A percentile compares a stretch with the other conserved stretches of the same genome.
Conservation (phyloP, 2,113 vertebrate species). For the Pavo muticus region DNA sequence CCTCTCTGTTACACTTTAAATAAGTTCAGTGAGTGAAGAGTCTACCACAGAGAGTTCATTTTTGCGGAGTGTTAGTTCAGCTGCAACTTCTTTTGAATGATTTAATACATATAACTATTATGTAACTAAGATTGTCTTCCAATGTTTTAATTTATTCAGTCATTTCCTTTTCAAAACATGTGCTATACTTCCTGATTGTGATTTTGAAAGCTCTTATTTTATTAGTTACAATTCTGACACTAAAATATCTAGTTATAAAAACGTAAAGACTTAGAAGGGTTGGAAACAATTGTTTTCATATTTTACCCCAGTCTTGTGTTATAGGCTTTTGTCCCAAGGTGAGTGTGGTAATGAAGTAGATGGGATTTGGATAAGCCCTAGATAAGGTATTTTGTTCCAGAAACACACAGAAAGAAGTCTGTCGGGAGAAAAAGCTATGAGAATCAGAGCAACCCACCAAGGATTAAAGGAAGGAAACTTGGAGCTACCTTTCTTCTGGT, state of each 20-base stretch:
- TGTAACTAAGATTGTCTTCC: slow-evolving; percentile 71
- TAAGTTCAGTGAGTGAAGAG: slow-evolving; percentile 58
- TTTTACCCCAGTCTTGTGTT: neutral
- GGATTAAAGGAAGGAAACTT: slow-evolving; percentile 57
- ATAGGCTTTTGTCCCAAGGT: slow-evolving; percentile 27
- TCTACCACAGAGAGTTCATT: slow-evolving; percentile 66
- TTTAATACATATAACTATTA: slow-evolving; percentile 67
- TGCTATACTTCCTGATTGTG: slow-evolving; percentile 24
- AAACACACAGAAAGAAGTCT: neutral
- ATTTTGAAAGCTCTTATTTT: slow-evolving; percentile 53
- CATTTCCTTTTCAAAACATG: slow-evolving; percentile 67
- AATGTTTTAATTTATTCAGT: slow-evolving; percentile 69
- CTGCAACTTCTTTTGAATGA: slow-evolving; percentile 70
- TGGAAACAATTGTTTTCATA: slow-evolving; percentile 13
- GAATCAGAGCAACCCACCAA: slow-evolving; percentile 15
- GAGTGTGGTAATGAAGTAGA: neutral
- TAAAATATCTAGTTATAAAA: slow-evolving; percentile 44
- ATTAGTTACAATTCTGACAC: slow-evolving; percentile 37
- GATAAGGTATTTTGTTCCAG: slow-evolving; percentile 44
- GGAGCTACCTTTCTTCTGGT: slow-evolving; percentile 37
- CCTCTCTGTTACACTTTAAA: slow-evolving; percentile 59
- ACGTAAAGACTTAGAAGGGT: slow-evolving; percentile 25
- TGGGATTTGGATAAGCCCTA: slow-evolving; percentile 28
- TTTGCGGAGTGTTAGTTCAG: slow-evolving; percentile 70
- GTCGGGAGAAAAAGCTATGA: neutral